Conservation (phyloP, 2,113 vertebrate species). For the Paradisaea rubra region DNA sequence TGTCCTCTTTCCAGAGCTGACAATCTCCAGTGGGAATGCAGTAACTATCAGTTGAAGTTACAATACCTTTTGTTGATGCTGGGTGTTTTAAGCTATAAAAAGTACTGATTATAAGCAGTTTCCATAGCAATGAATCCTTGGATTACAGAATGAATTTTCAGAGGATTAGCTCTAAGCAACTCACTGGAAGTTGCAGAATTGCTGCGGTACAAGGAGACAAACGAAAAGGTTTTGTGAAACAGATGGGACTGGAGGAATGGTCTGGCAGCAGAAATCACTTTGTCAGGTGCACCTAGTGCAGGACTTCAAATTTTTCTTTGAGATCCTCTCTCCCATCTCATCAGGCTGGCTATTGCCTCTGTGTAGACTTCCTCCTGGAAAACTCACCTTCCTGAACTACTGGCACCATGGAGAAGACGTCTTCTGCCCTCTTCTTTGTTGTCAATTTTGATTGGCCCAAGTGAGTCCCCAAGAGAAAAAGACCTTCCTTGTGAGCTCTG, state of each 20-base stretch:
- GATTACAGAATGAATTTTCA: constrained; percentile 57
- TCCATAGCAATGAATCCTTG: constrained; percentile 65
- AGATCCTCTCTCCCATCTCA: not conserved
- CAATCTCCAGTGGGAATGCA: not conserved
- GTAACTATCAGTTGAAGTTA: not conserved
- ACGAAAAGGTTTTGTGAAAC: not conserved
- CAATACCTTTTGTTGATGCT: constrained; percentile 34
- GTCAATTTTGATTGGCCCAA: not conserved
- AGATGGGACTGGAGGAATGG: not conserved
- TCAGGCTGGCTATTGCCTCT: not conserved
- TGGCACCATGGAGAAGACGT: not conserved
- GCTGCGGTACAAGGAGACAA: not conserved
- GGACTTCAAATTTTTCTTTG: not conserved
- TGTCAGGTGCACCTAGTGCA: not conserved
- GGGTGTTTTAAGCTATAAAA: constrained; percentile 50
- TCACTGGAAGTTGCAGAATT: constrained; percentile 6
- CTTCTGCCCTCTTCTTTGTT: not conserved
- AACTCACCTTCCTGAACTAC: not conserved
- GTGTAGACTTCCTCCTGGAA: not conserved
- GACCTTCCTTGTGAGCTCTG: not conserved
- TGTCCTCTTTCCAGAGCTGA: not conserved
- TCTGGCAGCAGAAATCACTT: not conserved
- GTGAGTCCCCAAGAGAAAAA: not conserved
- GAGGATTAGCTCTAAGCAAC: constrained; percentile 63
- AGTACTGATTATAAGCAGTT: constrained; percentile 66